Base-by-base conservation (phyloP, 2,888 invertebrate genomes). In the Frankliniella intonsa region DNA sequence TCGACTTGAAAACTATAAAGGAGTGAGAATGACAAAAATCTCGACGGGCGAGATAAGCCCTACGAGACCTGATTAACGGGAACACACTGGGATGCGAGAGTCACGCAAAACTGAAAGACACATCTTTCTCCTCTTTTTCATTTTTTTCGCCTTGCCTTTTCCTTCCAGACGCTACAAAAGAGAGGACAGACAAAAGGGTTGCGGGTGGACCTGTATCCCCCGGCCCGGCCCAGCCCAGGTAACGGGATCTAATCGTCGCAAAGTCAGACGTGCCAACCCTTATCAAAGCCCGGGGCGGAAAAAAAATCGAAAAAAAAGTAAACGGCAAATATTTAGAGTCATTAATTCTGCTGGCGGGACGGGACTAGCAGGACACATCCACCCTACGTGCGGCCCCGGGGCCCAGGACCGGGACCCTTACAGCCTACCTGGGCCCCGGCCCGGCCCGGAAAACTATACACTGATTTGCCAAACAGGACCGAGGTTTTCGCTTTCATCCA, bases 251-350 rank as follows among this genome's bases (percentile, higher is more conserved):
- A 76, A 76, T 76, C 69, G 69, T 76, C 22, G 69, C 69, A 22
- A 76, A 76, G 69, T 76, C 69, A 76, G 69, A 76, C 69, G 69
- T 76, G 69, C 69, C 69, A 76, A 76, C 69, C 69, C 69, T 76
- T 76, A 76, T 76, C 69, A 76, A 22, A 76, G 25, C 69, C 69
- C 69, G 69, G 69, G 69, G 25, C 22, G 25, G 10, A 25, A 22
- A 22, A n/a, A 22, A 76, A 76, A 76, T 8, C 2, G 25, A 25
- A 25, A 25, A 25, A 76, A 25, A 76, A 25, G 25, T 76, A 76
- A 76, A 76, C 69, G 69, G 69, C 69, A 76, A 76, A 76, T 76
- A 76, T 76, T 76, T 76, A 22, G 69, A 76, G 69, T 76, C 69
- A 76, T 76, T 76, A 76, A 76, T 76, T 76, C 69, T 76, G 69